A percentile compares a stretch with the other conserved stretches of the same genome.
These are phyloP conservation scores for Tetramorium bicarinatum DNA, from an alignment of 2,888 invertebrate species.

Conservation along the genomic window DNA sequence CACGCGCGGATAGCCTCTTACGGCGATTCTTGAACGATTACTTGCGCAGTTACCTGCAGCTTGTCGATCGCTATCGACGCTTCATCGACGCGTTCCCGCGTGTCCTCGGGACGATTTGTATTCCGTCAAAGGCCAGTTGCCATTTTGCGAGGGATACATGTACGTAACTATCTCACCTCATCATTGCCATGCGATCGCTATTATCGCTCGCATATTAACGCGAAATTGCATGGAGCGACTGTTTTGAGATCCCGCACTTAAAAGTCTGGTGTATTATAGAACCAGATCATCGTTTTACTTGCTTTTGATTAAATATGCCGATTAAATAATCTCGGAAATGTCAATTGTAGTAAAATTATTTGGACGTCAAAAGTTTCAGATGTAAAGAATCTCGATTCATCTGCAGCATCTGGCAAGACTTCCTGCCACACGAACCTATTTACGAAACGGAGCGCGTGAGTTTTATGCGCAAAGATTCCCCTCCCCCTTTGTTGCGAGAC, in stretches of 20 bases:
- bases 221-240: conserved; percentile 4
- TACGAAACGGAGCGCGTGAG: conserved; percentile 66
- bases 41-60: conserved; percentile 65
- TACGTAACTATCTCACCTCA: conserved; percentile 61
- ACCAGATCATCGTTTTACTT: not conserved
- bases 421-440: conserved; percentile 72
- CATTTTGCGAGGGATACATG: conserved; percentile 66
- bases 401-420: conserved; percentile 74
- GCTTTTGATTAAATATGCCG: not conserved
- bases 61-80: conserved; percentile 72
- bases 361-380: not conserved
- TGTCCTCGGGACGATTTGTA: conserved; percentile 73
- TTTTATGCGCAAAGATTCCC: conserved; percentile 64
- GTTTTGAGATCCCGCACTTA: not conserved
- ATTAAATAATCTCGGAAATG: not conserved
- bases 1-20: conserved; percentile 36
- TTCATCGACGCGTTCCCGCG: conserved; percentile 61
- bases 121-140: conserved; percentile 67
- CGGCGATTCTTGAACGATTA: conserved; percentile 59
- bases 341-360: not conserved
- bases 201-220: conserved; percentile 26
- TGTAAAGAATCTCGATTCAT: conserved; percentile 12
- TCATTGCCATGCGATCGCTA: conserved; percentile 35
- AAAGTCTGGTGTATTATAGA: not conserved
- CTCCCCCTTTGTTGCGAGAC: conserved; percentile 60